Evolutionary conservation across 2,113 vertebrate genomes (phyloP), one percentile per base, ranked within the genome.

Genomic region (human): DNA sequence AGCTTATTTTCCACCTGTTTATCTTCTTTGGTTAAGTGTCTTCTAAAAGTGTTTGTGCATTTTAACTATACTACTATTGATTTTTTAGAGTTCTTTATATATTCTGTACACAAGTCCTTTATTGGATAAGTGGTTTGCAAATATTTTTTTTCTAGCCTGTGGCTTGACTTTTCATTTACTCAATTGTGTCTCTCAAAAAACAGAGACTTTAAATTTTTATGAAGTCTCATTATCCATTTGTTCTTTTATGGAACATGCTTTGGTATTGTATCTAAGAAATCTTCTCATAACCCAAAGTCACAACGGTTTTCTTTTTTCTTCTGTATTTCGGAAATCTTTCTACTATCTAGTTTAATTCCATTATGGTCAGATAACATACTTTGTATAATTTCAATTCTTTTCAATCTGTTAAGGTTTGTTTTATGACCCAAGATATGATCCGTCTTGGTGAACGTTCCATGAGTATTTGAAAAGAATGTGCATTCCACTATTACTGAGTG

Each of bases 361-460:
- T 50, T 82, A 25, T 30, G 43, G 52, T 94, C 52, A 92, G 50
- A 84, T 35, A 61, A 84, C 43, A 95, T 82, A 55, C 8, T 93
- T 79, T 89, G n/a, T 79, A 72, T 35, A 50, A 72, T 72, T 94
- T 84, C 0, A 84, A 79, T 72, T 84, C 43, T 73, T 89, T 27
- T 52, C 55, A 84, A 84, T 89, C 78, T 35, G 22, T 64, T 50
- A 94, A 92, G 17, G 18, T 89, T 94, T 94, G 70, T 89, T 89
- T 95, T 79, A 89, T 72, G 64, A 95, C 23, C 40, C 61, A 84
- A 61, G 84, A 38, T 72, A 45, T 45, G 25, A 35, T 68, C 68
- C 87, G 23, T 57, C 89, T 83, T 92, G 91, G 82, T 84, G 86
- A 96, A 85, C 14, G 35, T 84, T 61, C 59, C 17, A 27, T 45